These are phyloP conservation scores for Sisyra nigra DNA, from an alignment of 2,888 invertebrate genomes.

Conservation along the genomic window DNA sequence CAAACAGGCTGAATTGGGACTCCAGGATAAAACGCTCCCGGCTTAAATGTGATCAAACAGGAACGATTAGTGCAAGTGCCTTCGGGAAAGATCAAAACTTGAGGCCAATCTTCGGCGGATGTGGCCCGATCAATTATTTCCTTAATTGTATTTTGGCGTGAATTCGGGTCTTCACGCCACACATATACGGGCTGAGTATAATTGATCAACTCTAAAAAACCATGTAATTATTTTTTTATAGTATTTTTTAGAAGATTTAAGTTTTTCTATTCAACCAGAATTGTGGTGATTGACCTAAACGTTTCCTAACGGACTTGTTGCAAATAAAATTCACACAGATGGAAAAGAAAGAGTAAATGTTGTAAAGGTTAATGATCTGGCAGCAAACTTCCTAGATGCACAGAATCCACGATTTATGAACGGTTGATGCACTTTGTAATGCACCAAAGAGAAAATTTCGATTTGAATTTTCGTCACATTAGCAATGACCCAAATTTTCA, in stretches of 20 bases:
- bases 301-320: too few species aligned
- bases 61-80: conserved; percentile 92
- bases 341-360: too few species aligned
- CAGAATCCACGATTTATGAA: too few species aligned
- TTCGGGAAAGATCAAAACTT: conserved; percentile 89
- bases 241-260: background rate
- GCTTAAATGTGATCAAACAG: conserved; percentile 77
- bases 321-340: too few species aligned
- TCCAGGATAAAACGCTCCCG: conserved; percentile 89
- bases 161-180: conserved; percentile 82
- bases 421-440: too few species aligned
- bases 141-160: conserved; percentile 76
- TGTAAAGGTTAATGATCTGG: too few species aligned
- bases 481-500: too few species aligned
- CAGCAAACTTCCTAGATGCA: too few species aligned
- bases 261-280: too few species aligned
- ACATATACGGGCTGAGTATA: conserved; percentile 94
- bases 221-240: background rate
- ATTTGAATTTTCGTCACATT: too few species aligned
- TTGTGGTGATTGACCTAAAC: too few species aligned
- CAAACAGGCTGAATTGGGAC: conserved; percentile 92
- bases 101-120: conserved; percentile 78
- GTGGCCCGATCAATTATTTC: conserved; percentile 75
- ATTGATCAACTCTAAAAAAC: conserved; percentile 62
- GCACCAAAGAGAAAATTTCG: too few species aligned